Conservation (phyloP, 2,113 vertebrate species). For the Ploceus nigricollis region DNA sequence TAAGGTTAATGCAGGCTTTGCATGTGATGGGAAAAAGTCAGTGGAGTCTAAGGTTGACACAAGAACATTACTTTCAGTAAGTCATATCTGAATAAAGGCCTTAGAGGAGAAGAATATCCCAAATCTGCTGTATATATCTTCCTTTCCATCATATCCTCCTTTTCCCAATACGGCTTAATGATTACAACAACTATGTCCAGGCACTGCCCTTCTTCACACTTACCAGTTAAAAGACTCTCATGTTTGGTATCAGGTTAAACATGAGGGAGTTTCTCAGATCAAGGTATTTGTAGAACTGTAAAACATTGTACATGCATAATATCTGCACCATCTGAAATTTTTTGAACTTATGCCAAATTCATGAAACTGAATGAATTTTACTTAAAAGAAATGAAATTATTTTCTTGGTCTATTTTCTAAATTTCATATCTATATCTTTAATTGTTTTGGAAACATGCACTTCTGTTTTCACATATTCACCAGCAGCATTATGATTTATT, state of each 20-base stretch:
- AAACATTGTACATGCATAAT: neutral
- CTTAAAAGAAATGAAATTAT: fast-evolving
- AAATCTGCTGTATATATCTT: neutral
- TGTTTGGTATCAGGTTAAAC: neutral
- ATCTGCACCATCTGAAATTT: neutral
- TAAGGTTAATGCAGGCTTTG: neutral
- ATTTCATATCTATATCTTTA: neutral
- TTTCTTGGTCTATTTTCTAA: neutral
- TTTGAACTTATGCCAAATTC: neutral
- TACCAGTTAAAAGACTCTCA: neutral
- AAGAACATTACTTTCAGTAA: neutral
- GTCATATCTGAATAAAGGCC: neutral
- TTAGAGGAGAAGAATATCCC: neutral
- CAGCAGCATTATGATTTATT: neutral
- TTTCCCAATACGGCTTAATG: neutral
- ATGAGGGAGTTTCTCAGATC: neutral
- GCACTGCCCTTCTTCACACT: neutral
- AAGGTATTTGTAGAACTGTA: neutral
- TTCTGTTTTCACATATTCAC: neutral
- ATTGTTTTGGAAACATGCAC: neutral
- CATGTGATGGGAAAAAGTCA: neutral
- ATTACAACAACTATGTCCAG: neutral
- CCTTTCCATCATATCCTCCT: neutral
- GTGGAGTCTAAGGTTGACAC: neutral
- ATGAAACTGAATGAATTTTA: neutral